Base-by-base conservation (phyloP, 2,113 vertebrate genomes). In the Eretmochelys imbricata region DNA sequence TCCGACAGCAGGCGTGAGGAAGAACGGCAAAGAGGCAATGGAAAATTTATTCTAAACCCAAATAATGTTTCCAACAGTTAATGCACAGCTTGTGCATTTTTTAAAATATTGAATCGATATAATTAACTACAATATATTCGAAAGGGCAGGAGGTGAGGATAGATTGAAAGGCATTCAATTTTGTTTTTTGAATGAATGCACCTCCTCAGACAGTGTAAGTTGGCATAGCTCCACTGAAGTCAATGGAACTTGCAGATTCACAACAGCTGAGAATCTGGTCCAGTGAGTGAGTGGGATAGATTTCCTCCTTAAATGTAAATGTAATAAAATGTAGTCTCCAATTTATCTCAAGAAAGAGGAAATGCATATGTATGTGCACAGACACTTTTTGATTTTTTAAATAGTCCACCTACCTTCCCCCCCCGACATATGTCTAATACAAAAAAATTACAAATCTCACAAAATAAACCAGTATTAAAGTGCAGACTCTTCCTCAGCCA, bases 41-140 rank as follows among this genome's bases (percentile, higher is more conserved):
- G 19, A 91, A 88, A 86, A 82, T 38, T 11, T 17, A 75, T 42
- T 35, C 51, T 8, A 85, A 88, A 49, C 3, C 3, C 72, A 50
- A 62, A 90, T 31, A 87, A 80, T 24, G 22, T 3, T 87, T 12
- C 29, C 16, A 50, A 80, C 72, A 89, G 42, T 48, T 89, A 89
- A 82, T 42, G 50, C 27, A 57, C 3, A 48, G 59, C 84, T 90
- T 93, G 54, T 82, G 50, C 51, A 65, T 62, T 92, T 35, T 78
- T 72, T 16, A n/a, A 78, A 85, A 76, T 2, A 88, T 85, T 9
- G 2, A 81, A 90, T 89, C 49, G 57, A 51, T 79, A 25, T 24
- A 89, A 93, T 95, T 89, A 91, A 82, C 89, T 95, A 16, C 46
- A 76, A 62, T 69, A 89, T 87, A 59, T 92, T 93, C 51, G 57